Conservation (phyloP, 2,113 vertebrate genomes). For the Urocitellus parryii region DNA sequence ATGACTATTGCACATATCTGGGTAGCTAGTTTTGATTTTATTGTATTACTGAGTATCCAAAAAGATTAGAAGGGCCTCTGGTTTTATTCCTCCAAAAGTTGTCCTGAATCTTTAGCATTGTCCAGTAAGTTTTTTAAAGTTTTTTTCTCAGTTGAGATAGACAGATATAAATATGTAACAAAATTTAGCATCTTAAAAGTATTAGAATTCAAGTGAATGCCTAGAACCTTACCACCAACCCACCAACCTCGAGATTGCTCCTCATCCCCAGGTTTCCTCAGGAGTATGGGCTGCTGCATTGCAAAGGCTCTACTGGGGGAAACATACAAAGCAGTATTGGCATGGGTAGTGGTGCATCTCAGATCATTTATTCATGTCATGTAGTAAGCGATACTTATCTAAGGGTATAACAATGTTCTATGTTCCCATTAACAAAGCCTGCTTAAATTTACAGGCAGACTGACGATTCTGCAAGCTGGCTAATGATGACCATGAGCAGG, state of each 20-base stretch:
- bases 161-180: not conserved
- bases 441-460: not conserved
- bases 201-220: rapidly evolving
- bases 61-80: not conserved
- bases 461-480: not conserved
- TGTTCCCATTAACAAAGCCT: not conserved
- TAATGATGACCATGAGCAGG: conserved; percentile 61
- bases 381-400: rapidly evolving
- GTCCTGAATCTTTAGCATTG: not conserved
- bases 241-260: too few species aligned
- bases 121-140: not conserved
- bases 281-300: not conserved
- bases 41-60: not conserved
- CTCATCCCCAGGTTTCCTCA: not conserved
- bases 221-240: rapidly evolving
- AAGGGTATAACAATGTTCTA: rapidly evolving
- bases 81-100: not conserved
- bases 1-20: not conserved
- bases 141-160: not conserved
- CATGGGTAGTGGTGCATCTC: not conserved
- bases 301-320: rapidly evolving
- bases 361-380: conserved; percentile 64
- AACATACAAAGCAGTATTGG: not conserved
- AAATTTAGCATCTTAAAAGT: not conserved
- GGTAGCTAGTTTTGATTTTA: not conserved